Evolutionary conservation across 1,140 invertebrate genomes (phyloP).

Genomic region (Drosophila pruinosa): DNA sequence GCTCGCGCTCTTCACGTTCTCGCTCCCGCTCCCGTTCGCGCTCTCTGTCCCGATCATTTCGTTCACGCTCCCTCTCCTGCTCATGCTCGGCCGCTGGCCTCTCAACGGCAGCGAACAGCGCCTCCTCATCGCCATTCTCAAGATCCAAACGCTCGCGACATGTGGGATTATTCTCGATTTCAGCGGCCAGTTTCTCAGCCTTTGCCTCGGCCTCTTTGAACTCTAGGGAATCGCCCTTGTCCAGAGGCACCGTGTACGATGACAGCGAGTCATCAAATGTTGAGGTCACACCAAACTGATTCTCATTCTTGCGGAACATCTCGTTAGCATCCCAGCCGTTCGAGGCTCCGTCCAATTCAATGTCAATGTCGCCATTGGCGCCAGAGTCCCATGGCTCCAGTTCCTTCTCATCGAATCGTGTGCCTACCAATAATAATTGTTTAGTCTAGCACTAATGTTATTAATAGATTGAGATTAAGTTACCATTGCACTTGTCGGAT

Average conservation of each 20-base stretch:
- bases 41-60: constrained; percentile 64
- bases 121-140: constrained; percentile 95
- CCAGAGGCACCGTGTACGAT: constrained; percentile 94
- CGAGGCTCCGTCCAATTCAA: constrained; percentile 87
- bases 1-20: constrained; percentile 33
- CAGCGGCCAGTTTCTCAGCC: constrained; percentile 93
- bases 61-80: constrained; percentile 49
- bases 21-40: constrained; percentile 49
- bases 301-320: constrained; percentile 97
- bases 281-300: constrained; percentile 93
- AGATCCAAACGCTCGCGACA: constrained; percentile 91
- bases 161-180: constrained; percentile 93
- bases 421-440: constrained; percentile 60
- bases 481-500: constrained; percentile 86
- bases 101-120: constrained; percentile 89
- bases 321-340: constrained; percentile 98
- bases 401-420: constrained; percentile 88
- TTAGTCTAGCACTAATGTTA: neutral
- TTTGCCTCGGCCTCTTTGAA: constrained; percentile 92
- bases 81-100: constrained; percentile 76
- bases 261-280: constrained; percentile 93
- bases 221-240: constrained; percentile 92
- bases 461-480: constrained; percentile 24
- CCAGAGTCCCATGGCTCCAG: constrained; percentile 94
- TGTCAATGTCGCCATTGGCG: constrained; percentile 86